A percentile compares a stretch with the other conserved stretches of the same genome.
Conservation (phyloP, 1,140 invertebrate species). For the Ceratoteleas bidentatus region DNA sequence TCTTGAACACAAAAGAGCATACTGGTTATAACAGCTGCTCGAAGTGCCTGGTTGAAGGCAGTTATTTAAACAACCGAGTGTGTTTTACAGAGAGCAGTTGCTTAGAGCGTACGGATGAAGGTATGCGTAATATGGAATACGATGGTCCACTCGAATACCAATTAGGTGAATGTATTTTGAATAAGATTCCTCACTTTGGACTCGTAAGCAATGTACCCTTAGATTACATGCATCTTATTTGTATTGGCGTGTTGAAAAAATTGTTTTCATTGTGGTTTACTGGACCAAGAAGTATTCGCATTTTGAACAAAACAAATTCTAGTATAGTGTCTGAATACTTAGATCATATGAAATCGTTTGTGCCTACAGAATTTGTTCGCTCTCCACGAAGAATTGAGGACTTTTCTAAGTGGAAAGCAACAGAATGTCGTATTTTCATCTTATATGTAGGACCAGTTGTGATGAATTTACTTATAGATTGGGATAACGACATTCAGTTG, state of each 20-base stretch:
- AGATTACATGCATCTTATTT: conserved; percentile 5
- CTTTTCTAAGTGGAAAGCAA: neutral
- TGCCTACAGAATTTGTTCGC: neutral
- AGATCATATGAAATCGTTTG: neutral
- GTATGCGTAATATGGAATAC: neutral
- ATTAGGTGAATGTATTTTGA: neutral
- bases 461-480: neutral
- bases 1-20: neutral
- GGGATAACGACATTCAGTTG: neutral
- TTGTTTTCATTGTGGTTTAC: neutral
- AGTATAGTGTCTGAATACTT: neutral
- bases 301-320: neutral
- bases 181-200: neutral
- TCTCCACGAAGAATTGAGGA: neutral
- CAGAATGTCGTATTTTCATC: neutral
- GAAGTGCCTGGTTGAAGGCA: neutral
- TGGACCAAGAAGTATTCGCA: neutral
- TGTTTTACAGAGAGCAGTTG: neutral
- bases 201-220: neutral
- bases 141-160: neutral
- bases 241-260: neutral
- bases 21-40: neutral
- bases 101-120: neutral
- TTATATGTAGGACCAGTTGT: neutral
- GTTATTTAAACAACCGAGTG: neutral